These are phyloP conservation scores for Orchesella cincta DNA, from an alignment of 1,140 invertebrate species.

Conservation along the genomic window DNA sequence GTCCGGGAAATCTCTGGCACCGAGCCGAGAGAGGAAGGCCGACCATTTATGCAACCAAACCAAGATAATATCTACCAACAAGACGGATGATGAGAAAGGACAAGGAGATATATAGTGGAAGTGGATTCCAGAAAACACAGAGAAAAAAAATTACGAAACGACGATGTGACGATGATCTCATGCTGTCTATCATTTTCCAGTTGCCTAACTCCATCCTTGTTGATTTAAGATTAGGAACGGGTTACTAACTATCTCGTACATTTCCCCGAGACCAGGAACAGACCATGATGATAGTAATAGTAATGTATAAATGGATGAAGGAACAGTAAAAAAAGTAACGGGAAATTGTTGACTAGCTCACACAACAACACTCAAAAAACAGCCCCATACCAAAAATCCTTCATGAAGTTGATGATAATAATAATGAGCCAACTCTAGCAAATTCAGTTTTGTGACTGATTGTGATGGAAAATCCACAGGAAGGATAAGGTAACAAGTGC, in stretches of 20 bases:
- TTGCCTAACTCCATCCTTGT: background rate
- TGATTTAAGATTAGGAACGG: background rate
- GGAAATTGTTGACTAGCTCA: background rate
- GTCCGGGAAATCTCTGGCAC: background rate
- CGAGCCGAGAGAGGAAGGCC: background rate
- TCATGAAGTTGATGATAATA: no score
- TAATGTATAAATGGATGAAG: background rate
- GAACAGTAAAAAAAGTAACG: background rate
- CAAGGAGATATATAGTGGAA: no score
- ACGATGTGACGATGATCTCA: background rate
- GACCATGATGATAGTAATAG: background rate
- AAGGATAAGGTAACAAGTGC: no score
- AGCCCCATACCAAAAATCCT: no score
- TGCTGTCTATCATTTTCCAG: slow-evolving; percentile 1
- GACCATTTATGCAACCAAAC: background rate
- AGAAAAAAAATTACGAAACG: no score
- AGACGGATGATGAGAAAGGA: background rate
- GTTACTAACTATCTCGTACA: background rate
- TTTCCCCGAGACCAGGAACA: background rate
- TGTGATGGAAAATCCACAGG: no score
- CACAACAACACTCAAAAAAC: no score
- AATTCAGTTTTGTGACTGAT: no score
- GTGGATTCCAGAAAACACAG: no score
- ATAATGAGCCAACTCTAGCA: no score
- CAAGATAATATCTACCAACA: background rate